Percentiles rank a stretch among this genome's conserved stretches.
phyloP scores from a whole-genome alignment of 2,113 vertebrate genomes.

The Gasterosteus nipponicus region DNA sequence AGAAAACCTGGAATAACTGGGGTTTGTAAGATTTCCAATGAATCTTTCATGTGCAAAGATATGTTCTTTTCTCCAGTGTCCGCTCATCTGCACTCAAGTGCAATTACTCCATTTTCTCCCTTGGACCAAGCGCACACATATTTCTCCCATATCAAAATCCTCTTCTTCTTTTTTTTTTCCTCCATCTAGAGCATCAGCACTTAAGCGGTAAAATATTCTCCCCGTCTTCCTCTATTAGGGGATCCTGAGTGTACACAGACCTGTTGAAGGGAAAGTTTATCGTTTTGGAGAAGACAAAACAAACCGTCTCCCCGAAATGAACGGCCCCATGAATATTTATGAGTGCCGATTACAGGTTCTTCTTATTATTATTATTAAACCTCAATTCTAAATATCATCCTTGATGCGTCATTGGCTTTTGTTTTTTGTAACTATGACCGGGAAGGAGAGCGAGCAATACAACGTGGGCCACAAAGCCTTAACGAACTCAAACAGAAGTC shows the following conservation, averaged over 20 bases:
- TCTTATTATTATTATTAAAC: conserved; percentile 14
- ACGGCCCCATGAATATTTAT: conserved; percentile 65
- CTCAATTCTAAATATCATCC: conserved; percentile 7
- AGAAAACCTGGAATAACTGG: conserved; percentile 49
- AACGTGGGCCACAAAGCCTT: not conserved
- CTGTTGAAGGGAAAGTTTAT: conserved; percentile 45
- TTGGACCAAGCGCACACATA: conserved; percentile 30
- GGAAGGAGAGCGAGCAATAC: not conserved
- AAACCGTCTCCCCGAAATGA: conserved; percentile 51
- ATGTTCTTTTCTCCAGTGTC: conserved; percentile 39
- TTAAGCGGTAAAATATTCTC: conserved; percentile 14
- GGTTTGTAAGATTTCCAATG: conserved; percentile 50
- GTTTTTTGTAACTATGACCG: not conserved
- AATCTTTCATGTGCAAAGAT: conserved; percentile 71
- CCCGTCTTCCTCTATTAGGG: conserved; percentile 23
- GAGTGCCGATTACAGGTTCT: conserved; percentile 23
- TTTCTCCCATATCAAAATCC: conserved; percentile 29
- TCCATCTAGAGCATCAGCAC: conserved; percentile 18
- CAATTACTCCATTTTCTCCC: conserved; percentile 65
- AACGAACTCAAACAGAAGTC: not conserved
- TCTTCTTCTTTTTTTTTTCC: not conserved
- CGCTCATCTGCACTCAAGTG: conserved; percentile 49
- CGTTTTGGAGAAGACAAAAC: conserved; percentile 50
- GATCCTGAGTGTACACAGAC: conserved; percentile 38
- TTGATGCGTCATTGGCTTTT: not conserved